Base-by-base conservation (phyloP, 2,888 invertebrate genomes). In the Unio delphinus region DNA sequence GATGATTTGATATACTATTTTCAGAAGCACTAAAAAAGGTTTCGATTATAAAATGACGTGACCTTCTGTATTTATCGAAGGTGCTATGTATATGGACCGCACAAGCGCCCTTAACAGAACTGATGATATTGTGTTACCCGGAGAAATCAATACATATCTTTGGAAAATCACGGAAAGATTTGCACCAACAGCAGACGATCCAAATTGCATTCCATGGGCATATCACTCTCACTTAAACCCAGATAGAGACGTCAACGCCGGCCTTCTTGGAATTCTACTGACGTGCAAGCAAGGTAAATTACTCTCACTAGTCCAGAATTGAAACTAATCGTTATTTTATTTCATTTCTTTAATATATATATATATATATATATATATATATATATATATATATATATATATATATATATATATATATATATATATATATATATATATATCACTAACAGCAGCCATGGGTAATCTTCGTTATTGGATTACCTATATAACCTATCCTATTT, bases 161-260 rank as follows among this genome's bases (percentile, higher is more conserved):
- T 82, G 82, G 83, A 69, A 74, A 26, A 67, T 82, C 59, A 75
- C 76, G 18, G 68, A 75, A 1, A 72, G 73, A n/a, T 77, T 75
- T 26, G 74, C 79, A 1, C 83, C 81, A 18, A 70, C 72, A 55
- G 68, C 67, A 8, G 76, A 73, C 56, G 82, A 83, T 69, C 77
- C 80, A 15, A 74, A 73, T 56, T 84, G 83, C 64, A 64, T 83
- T 34, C 75, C 80, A 7, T 84, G 81, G 70, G 76, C 76, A n/a
- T 84, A 84, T 73, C 83, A 83, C 64, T 83, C 82, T 20, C 83
- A 83, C 67, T 69, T 81, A 55, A 70, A 79, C 67, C 73, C 82
- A 17, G 74, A 72, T 20, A 57, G 69, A 34, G 83, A 84, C 34
- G 73, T 78, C 34, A 80, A 79, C 61, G 23, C 82, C 0, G 83